Evolutionary conservation across 2,113 vertebrate species (phyloP), one percentile per base, ranked within the genome.

Genomic region (Zeus faber): DNA sequence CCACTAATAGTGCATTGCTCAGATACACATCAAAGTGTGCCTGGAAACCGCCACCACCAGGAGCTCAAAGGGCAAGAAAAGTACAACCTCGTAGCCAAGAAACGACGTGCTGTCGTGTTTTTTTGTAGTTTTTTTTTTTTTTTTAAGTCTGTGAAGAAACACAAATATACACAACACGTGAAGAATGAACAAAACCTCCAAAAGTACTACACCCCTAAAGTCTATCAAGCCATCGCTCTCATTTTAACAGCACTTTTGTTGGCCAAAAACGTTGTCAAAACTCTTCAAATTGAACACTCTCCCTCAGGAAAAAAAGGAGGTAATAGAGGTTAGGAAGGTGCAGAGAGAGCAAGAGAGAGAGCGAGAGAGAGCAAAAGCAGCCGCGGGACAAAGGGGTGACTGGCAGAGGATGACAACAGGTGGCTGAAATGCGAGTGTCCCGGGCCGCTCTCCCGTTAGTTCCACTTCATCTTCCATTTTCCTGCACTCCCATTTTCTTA

Each of bases 1-100:
- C 92, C 86, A 84, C 92, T 78, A 91, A 92, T 86, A 91, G 89
- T 82, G 84, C 87, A 89, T 83, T 73, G 79, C 72, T 78, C 85
- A 91, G 91, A 92, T 91, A 91, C 91, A 91, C 89, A 93, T 93
- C 92, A 93, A 91, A 95, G 90, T 78, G 80, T 86, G 89, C 81
- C 81, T 85, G 84, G 89, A 86, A 88, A 92, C 86, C 88, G 89
- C 85, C 88, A 89, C 85, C 62, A 65, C 74, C 85, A 79, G 77
- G 72, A 89, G 88, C 81, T 89, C 72, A 53, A 70, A 27, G 58
- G 43, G 59, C 57, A 47, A 60, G 57, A 26, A 53, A 71, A 55
- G 57, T 24, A 26, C 46, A 48, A 23, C 25, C 24, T 26, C 13
- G n/a, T n/a, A n/a, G n/a, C n/a, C n/a, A n/a, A n/a, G n/a, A n/a